A percentile compares a stretch with the other conserved stretches of the same genome.
Evolutionary conservation across 1,140 invertebrate species (phyloP).

Genomic region (Antheraea mylitta): DNA sequence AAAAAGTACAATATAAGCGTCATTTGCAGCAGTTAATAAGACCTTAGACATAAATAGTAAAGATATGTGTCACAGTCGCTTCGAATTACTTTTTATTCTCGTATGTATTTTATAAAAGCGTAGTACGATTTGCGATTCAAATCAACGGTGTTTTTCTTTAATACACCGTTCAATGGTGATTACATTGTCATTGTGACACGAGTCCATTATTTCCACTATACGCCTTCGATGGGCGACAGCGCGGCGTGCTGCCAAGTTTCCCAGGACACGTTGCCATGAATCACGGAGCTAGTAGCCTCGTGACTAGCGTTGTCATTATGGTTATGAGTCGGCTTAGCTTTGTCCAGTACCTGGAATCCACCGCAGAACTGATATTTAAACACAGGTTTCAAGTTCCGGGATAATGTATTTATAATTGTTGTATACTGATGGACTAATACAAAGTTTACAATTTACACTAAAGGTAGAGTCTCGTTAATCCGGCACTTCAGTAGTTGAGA

Average conservation of each 20-base stretch:
- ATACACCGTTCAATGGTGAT: not conserved
- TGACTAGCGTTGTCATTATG: not conserved
- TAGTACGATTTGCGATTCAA: not conserved
- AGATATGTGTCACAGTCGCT: not conserved
- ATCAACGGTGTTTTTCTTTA: not conserved
- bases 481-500: no score
- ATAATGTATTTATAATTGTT: not conserved
- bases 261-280: constrained; percentile 3
- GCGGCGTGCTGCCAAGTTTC: not conserved
- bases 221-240: not conserved
- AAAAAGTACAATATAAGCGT: no score
- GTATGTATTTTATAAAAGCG: not conserved
- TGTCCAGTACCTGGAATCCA: not conserved
- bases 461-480: no score
- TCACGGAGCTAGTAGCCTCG: not conserved
- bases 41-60: no score
- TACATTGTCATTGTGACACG: constrained; percentile 1
- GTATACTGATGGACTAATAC: not conserved
- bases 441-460: no score
- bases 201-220: not conserved
- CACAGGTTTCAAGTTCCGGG: not conserved
- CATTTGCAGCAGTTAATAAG: no score
- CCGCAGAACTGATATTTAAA: not conserved
- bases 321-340: not conserved
- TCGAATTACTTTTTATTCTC: not conserved